Base-by-base conservation (phyloP, 1,140 invertebrate species). In the Forficula auricularia region DNA sequence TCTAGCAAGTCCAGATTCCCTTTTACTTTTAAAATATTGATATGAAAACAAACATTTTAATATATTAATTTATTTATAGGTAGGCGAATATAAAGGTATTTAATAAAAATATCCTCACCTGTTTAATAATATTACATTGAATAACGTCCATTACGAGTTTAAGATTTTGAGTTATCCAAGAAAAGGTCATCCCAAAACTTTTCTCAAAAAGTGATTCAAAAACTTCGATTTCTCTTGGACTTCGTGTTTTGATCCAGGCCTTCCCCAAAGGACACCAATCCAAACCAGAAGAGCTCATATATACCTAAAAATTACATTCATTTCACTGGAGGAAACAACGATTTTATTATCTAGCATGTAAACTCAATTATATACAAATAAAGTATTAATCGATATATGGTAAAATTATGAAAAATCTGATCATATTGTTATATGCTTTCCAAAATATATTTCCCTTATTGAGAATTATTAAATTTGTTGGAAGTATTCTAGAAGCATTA, bases 241-340 rank as follows among this genome's bases (percentile, higher is more conserved):
- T 76, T 39, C 86, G 64, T 47, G 70, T 70, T 58, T 80, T 85
- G 0, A 96, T 57, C 90, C 89, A 95, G 9, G 83, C 86, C 46
- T 68, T 65, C 0, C 83, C 63, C 14, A 85, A 73, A 0, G 90
- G 90, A 54, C 75, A 74, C 81, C 89, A 95, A 56, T 88, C 80
- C 19, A 97, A 62, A 0, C 87, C 89, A 0, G 89, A 94, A 0
- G 87, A 90, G 53, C 87, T 92, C 90, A 97, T 95, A 58, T 92
- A 97, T 1, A 94, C 64, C 64, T 27, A 10, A 59, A 33, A 12
- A 33, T 14, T 8, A 38, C 31, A 2, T n/a, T n/a, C n/a, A n/a
- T n/a, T n/a, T n/a, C n/a, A n/a, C 10, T 13, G 31, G 31, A n/a
- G n/a, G 9, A 9, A 9, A 32, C 31, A 32, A n/a, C 31, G 31